Percentiles rank a stretch among this genome's conserved stretches.
phyloP scores from a whole-genome alignment of 2,113 vertebrate species.

The Struthidea cinerea region DNA sequence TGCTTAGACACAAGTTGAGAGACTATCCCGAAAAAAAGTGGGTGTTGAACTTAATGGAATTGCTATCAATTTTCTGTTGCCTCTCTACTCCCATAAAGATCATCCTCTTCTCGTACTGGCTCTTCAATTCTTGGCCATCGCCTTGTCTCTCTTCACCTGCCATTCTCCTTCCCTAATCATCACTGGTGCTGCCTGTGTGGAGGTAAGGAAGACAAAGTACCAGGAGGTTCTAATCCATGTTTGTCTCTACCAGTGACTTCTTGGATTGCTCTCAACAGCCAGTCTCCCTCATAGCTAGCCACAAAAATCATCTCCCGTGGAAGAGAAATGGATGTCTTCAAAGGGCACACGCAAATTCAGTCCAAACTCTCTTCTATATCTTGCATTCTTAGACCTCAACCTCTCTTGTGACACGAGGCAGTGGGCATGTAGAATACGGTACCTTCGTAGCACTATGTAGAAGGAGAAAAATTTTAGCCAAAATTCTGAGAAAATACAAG shows the following conservation, averaged over 20 bases:
- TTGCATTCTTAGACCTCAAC: neutral
- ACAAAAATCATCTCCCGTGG: neutral
- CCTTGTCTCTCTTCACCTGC: neutral
- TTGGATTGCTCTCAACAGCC: neutral
- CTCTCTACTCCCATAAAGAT: neutral
- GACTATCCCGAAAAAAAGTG: neutral
- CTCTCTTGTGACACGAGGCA: neutral
- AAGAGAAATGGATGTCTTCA: neutral
- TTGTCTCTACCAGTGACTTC: neutral
- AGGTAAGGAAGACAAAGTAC: neutral
- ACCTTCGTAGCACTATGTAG: neutral
- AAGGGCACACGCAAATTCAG: neutral
- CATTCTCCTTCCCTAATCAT: neutral
- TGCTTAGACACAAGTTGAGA: neutral
- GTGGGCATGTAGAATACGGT: rapidly evolving
- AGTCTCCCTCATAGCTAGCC: neutral
- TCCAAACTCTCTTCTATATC: neutral
- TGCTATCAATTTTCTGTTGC: neutral
- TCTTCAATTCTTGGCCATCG: rapidly evolving
- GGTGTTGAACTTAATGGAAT: neutral
- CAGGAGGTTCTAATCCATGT: neutral
- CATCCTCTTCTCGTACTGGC: neutral
- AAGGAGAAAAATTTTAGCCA: neutral
- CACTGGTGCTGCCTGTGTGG: neutral
- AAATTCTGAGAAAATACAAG: neutral